Evolutionary conservation across 2,888 invertebrate genomes (phyloP), one percentile per base, ranked within the genome.

Genomic region (Xanthostigma xanthostigma): DNA sequence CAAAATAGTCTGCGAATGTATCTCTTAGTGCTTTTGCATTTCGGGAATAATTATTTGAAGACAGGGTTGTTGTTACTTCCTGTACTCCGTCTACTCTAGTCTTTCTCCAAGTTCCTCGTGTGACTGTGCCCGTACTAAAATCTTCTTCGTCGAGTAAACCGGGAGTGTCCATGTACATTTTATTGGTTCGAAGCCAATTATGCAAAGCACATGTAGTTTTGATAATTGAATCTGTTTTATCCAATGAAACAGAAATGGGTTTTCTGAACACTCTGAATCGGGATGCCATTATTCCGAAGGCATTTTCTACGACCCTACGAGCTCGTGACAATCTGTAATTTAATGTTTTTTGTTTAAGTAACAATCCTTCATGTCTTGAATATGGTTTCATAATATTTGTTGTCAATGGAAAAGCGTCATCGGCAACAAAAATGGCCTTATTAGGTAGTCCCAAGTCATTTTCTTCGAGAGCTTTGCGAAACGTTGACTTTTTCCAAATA

Each of bases 41-140:
- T 55, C 55, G 54, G 52, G 54, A 55, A 54, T 56, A 56, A 50
- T 56, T 56, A 50, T 52, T n/a, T 45, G n/a, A n/a, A 56, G 55
- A 56, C 48, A 56, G 45, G 52, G 51, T 51, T 55, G 53, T 55
- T 51, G 45, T 56, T 56, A 53, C 50, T 55, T 55, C 53, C 51
- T 46, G 52, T 55, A 55, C 51, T 56, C 55, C 54, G 55, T 44
- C 52, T 52, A 51, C 51, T 51, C 52, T 53, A n/a, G 37, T 37
- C 9, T 42, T 39, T 55, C 54, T 54, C 53, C 54, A 54, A 55
- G 52, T 55, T 55, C 54, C 53, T 41, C 54, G 46, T 53, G 48
- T 54, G 56, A 53, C 55, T 55, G 55, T 54, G 40, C 55, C 55
- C 51, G 52, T 5, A 38, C 5, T n/a, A 11, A 54, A 53, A 52